Base-by-base conservation (phyloP, 2,888 invertebrate genomes). In the Sturmia bella region DNA sequence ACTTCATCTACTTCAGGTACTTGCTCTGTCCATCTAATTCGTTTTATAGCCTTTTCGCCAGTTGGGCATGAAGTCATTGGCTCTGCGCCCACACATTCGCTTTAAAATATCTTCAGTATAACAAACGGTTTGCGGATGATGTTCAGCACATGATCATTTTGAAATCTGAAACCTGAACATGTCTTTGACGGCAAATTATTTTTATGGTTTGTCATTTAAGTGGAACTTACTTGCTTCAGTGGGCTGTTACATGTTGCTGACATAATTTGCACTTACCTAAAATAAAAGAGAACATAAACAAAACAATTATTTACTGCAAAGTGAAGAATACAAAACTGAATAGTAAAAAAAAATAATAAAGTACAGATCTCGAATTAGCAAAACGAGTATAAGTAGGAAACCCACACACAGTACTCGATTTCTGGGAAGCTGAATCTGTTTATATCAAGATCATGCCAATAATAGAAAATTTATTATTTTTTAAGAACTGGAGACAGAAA, bases 51-150 rank as follows among this genome's bases (percentile, higher is more conserved):
- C 2, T 45, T 52, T 39, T 50, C 11, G 5, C 19, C n/a, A 41
- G 19, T 68, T 19, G 50, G 43, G 27, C 59, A 77, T 78, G 48
- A 64, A 82, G 52, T 82, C 73, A 77, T 82, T 70, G 37, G 2
- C 19, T 11, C 54, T 72, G 59, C 80, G 66, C 80, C 75, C 69
- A 69, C 75, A 70, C 75, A 52, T 45, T 13, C 48, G 32, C 15
- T 27, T 45, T 24, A 41, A 19, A 59, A 59, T 32, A 43, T 68
- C 52, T 24, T 27, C 45, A 66, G 4, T 15, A 57, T 39, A 21
- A 39, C n/a, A 39, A 6, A 32, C 9, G 27, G 32, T 21, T 41
- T 59, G 43, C 45, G 32, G 21, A n/a, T 50, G 12, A 2, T n/a
- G 43, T 50, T 37, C 66, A 66, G 68, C 41, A 15, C 15, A 50